A percentile compares a stretch with the other conserved stretches of the same genome.
These are phyloP conservation scores for Xestobium rufovillosum DNA, from an alignment of 2,888 invertebrate genomes.

Conservation along the genomic window DNA sequence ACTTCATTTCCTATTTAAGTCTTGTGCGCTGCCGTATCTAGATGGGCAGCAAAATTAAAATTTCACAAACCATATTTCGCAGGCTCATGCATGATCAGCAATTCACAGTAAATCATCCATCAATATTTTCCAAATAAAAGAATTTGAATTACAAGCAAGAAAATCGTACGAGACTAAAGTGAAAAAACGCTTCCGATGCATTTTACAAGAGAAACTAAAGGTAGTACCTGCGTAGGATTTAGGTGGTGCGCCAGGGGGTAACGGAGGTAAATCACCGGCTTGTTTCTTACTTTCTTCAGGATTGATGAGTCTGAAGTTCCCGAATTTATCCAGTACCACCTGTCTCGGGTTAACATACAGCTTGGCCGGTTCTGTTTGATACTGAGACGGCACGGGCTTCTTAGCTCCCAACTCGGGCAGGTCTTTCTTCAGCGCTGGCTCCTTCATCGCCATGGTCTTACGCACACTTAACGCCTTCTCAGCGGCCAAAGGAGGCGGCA, in stretches of 20 bases:
- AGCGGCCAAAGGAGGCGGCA: conserved; percentile 38
- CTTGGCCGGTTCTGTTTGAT: conserved; percentile 27
- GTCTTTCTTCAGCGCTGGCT: conserved; percentile 48
- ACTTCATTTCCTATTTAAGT: too few species aligned
- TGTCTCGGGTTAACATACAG: conserved; percentile 45
- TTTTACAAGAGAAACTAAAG: too few species aligned
- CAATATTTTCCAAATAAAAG: too few species aligned
- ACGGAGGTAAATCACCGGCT: conserved; percentile 42
- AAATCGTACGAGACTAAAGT: too few species aligned
- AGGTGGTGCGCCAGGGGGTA: conserved; percentile 45
- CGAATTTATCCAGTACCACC: conserved; percentile 66
- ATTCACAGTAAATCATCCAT: too few species aligned
- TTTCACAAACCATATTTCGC: too few species aligned
- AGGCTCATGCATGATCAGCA: too few species aligned
- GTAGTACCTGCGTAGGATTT: not conserved
- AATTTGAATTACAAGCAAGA: too few species aligned
- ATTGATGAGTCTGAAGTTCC: conserved; percentile 58
- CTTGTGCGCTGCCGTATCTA: too few species aligned
- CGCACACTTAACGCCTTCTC: conserved; percentile 55
- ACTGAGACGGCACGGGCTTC: conserved; percentile 22
- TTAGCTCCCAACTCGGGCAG: conserved; percentile 30
- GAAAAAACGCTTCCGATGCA: too few species aligned
- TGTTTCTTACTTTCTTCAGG: conserved; percentile 41
- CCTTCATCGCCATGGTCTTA: conserved; percentile 57
- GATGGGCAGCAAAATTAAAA: too few species aligned